Conservation (phyloP, 2,888 invertebrate genomes). For the Synanthedon formicaeformis region DNA sequence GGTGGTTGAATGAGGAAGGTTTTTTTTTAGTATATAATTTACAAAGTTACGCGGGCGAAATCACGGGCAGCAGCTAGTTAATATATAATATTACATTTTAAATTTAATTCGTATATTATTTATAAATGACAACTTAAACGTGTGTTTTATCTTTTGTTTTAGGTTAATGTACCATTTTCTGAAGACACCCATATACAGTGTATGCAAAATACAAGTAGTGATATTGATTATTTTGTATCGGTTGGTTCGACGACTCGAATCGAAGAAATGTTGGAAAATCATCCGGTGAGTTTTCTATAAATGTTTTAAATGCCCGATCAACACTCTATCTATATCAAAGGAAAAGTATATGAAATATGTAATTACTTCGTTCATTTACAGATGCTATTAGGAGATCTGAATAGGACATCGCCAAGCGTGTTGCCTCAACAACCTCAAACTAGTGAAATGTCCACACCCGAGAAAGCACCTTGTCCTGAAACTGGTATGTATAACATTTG, state of each 20-base stretch:
- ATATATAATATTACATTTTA: no score
- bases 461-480: slow-evolving; percentile 43
- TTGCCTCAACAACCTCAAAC: slow-evolving; percentile 48
- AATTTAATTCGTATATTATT: no score
- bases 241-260: slow-evolving; percentile 71
- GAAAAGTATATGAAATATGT: background rate
- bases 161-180: slow-evolving; percentile 78
- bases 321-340: no score
- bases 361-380: slow-evolving; percentile 17
- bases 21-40: no score
- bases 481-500: slow-evolving; percentile 26
- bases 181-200: slow-evolving; percentile 80
- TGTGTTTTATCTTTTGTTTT: slow-evolving; percentile 14
- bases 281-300: slow-evolving; percentile 39
- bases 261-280: slow-evolving; percentile 65
- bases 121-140: no score
- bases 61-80: no score
- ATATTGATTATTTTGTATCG: slow-evolving; percentile 84
- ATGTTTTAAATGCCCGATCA: background rate
- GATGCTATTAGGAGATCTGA: slow-evolving; percentile 59
- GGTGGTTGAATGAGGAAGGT: no score
- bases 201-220: slow-evolving; percentile 78
- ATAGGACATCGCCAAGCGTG: slow-evolving; percentile 48
- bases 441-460: slow-evolving; percentile 60
- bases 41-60: no score